Percentiles rank a stretch among this genome's conserved stretches.
These are phyloP conservation scores for Eremobia ochroleuca DNA, from an alignment of 2,888 invertebrate species.

Conservation along the genomic window DNA sequence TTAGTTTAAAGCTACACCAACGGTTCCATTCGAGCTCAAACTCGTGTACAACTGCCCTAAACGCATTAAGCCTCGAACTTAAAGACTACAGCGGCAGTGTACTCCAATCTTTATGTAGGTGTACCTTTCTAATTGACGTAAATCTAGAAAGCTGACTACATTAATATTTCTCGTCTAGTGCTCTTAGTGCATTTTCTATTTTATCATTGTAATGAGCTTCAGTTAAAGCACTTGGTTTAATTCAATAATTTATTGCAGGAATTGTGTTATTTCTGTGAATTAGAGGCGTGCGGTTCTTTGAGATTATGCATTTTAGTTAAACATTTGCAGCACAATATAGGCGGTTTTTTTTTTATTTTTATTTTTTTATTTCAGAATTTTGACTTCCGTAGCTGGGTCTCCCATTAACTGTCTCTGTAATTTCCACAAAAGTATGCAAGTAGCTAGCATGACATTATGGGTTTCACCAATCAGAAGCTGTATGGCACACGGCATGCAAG, in stretches of 20 bases:
- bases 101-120: conserved; percentile 68
- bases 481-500: too few relatives aligned
- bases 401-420: too few relatives aligned
- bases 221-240: conserved; percentile 35
- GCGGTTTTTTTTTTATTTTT: neutral
- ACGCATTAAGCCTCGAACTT: conserved; percentile 24
- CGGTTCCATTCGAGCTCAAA: neutral
- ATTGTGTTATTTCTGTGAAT: neutral
- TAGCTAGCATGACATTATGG: too few relatives aligned
- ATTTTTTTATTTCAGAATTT: neutral
- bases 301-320: neutral
- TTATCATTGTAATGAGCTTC: conserved; percentile 62
- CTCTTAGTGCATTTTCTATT: conserved; percentile 48
- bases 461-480: too few relatives aligned
- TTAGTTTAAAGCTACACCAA: conserved; percentile 13
- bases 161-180: conserved; percentile 60
- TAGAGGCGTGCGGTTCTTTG: neutral
- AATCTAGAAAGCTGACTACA: conserved; percentile 74
- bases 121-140: conserved; percentile 74
- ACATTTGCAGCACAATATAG: neutral
- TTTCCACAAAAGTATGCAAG: too few relatives aligned
- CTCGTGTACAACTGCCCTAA: conserved; percentile 44
- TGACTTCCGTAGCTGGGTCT: too few relatives aligned
- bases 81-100: conserved; percentile 44
- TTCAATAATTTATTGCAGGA: conserved; percentile 23